Evolutionary conservation across 1,140 invertebrate genomes (phyloP).

Genomic region (Rhynchophorus ferrugineus): DNA sequence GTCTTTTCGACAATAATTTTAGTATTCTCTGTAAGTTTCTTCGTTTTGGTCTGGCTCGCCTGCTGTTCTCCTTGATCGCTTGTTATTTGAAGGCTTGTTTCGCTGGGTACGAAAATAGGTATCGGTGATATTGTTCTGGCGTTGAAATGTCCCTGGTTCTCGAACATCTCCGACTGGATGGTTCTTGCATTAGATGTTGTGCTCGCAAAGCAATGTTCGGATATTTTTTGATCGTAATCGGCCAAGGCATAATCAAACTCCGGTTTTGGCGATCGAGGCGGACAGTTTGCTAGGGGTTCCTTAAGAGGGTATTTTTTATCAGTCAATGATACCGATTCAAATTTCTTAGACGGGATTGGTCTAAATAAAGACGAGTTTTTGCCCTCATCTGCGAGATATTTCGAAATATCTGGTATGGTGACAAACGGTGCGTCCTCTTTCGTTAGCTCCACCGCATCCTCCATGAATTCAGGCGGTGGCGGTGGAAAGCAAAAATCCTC

Average conservation of each 20-base stretch:
- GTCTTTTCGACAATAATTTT: slow-evolving; percentile 25
- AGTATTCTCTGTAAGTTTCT: slow-evolving; percentile 2
- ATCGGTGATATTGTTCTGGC: slow-evolving; percentile 31
- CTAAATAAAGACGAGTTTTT: slow-evolving; percentile 8
- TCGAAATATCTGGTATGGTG: slow-evolving; percentile 29
- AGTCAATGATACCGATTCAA: slow-evolving; percentile 20
- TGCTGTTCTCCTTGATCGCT: slow-evolving; percentile 6
- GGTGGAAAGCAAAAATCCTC: slow-evolving; percentile 5
- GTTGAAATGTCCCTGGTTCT: slow-evolving; percentile 38
- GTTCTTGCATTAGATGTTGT: slow-evolving; percentile 21
- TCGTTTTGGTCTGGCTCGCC: slow-evolving; percentile 1
- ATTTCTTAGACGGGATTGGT: slow-evolving; percentile 22
- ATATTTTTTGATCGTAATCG: slow-evolving; percentile 22
- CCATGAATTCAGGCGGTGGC: slow-evolving; percentile 13
- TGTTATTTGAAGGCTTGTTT: slow-evolving; percentile 10
- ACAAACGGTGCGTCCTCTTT: slow-evolving; percentile 24
- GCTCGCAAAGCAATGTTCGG: slow-evolving; percentile 23
- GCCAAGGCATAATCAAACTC: slow-evolving; percentile 33
- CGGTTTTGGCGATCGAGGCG: slow-evolving; percentile 23
- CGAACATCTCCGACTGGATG: slow-evolving; percentile 37
- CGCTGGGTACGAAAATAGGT: slow-evolving; percentile 32
- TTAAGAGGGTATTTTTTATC: slow-evolving; percentile 29
- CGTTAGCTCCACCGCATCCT: neutral
- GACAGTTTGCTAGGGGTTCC: slow-evolving; percentile 14
- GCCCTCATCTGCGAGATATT: slow-evolving; percentile 21